Evolutionary conservation across 2,797 vertebrate genomes (phyloP), one percentile per base, ranked within the genome.

Genomic region (Erethizon dorsatum): DNA sequence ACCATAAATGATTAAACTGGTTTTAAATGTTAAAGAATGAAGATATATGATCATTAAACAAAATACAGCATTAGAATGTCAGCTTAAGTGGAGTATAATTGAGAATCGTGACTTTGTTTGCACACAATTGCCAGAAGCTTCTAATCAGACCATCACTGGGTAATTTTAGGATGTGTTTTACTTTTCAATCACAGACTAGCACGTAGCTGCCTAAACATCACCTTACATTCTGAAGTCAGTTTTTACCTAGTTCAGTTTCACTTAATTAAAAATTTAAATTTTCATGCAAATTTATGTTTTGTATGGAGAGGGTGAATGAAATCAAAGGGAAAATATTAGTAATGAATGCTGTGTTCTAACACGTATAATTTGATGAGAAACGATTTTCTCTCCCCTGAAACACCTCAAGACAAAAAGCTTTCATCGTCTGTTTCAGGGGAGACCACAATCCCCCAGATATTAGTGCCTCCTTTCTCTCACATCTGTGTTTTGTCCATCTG

Each of bases 101-200:
- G 69, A 91, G 50, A 95, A 96, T 37, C 12, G 54, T 78, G 85
- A 47, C 80, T 96, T 96, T 75, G 63, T 96, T 96, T 73, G 90
- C 54, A 91, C 59, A 96, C 67, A 90, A 6, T 94, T 92, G 73
- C 90, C 83, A 93, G 92, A 96, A 95, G 86, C 69, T 95, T 92
- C 95, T 83, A 69, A 73, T 94, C 61, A 90, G 79, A 91, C 17
- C 56, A 88, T 90, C 90, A 31, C 61, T 56, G 86, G 83, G 41
- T 97, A 73, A 97, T 96, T 94, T 94, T 86, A 95, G 88, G 93
- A 90, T 83, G 11, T 78, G 78, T 96, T 96, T 47, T 73, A 59
- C 92, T 94, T 94, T 95, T 95, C 90, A 92, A 5, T 97, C 86
- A 90, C 57, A 88, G 57, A 52, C 24, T 12, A 71, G 54, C 26